Conservation (phyloP, 1,140 invertebrate genomes). For the Brachionus calyciflorus region DNA sequence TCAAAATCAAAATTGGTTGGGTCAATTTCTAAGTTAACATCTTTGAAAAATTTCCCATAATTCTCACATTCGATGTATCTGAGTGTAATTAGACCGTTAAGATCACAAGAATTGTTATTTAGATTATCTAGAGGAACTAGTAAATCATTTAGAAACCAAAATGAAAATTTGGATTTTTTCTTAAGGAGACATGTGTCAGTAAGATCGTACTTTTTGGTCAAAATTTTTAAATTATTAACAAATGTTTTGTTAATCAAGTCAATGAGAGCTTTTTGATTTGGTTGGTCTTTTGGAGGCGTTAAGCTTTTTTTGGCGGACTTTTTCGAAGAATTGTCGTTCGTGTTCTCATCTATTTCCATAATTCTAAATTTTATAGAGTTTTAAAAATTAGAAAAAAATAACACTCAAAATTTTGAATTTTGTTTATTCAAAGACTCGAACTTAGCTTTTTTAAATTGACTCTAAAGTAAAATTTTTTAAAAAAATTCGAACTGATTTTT, state of each 20-base stretch:
- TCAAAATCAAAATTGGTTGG: not conserved
- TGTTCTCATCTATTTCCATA: too few species aligned
- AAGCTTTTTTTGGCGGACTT: too few species aligned
- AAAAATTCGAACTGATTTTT: too few species aligned
- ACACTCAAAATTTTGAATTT: too few species aligned
- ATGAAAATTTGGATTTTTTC: not conserved
- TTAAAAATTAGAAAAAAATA: too few species aligned
- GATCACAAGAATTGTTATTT: not conserved
- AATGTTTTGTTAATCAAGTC: slow-evolving; percentile 23
- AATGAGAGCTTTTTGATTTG: not conserved
- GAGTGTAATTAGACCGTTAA: not conserved
- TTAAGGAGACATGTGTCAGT: not conserved
- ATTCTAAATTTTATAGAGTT: too few species aligned
- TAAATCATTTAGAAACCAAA: not conserved
- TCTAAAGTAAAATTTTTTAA: too few species aligned
- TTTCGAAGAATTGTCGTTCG: too few species aligned
- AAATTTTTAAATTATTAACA: not conserved
- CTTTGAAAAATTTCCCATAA: not conserved
- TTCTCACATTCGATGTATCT: not conserved
- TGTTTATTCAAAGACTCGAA: too few species aligned
- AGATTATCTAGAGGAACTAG: not conserved
- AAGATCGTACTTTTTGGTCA: not conserved
- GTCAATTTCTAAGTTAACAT: not conserved
- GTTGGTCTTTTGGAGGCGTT: too few species aligned
- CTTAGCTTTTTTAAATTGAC: too few species aligned